Evolutionary conservation across 2,888 invertebrate genomes (phyloP).

Genomic region (Ectemnius continuus): DNA sequence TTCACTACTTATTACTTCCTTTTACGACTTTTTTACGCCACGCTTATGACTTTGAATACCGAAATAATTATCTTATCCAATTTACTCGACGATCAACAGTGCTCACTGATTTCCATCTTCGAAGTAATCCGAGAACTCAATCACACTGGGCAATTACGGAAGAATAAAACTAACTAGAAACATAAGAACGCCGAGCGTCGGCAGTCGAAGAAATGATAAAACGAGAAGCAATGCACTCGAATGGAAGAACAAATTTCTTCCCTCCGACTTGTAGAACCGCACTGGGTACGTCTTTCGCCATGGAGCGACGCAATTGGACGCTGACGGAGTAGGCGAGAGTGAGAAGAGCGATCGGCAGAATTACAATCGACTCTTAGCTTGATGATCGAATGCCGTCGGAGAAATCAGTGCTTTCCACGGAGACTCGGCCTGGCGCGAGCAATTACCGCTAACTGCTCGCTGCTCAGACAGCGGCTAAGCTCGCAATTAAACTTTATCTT

Average conservation of each 20-base stretch:
- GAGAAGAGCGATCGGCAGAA: slow-evolving; percentile 48
- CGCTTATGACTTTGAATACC: too few species aligned
- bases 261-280: slow-evolving; percentile 23
- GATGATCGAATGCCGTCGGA: slow-evolving; percentile 45
- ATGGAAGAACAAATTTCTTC: slow-evolving; percentile 29
- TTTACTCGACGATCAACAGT: too few species aligned
- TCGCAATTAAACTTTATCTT: slow-evolving; percentile 58
- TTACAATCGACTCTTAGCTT: slow-evolving; percentile 45
- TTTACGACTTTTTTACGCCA: too few species aligned
- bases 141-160: too few species aligned
- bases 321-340: slow-evolving; percentile 8
- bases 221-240: neutral
- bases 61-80: too few species aligned
- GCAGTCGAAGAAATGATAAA: too few species aligned
- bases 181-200: too few species aligned
- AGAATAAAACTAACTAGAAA: too few species aligned
- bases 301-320: slow-evolving; percentile 20
- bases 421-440: slow-evolving; percentile 18
- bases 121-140: too few species aligned
- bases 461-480: slow-evolving; percentile 33
- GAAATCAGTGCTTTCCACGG: slow-evolving; percentile 37
- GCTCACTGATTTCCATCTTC: too few species aligned
- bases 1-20: too few species aligned
- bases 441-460: slow-evolving; percentile 49
- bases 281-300: slow-evolving; percentile 14